phyloP scores from a whole-genome alignment of 1,140 invertebrate genomes.

The Sweltsa coloradensis region DNA sequence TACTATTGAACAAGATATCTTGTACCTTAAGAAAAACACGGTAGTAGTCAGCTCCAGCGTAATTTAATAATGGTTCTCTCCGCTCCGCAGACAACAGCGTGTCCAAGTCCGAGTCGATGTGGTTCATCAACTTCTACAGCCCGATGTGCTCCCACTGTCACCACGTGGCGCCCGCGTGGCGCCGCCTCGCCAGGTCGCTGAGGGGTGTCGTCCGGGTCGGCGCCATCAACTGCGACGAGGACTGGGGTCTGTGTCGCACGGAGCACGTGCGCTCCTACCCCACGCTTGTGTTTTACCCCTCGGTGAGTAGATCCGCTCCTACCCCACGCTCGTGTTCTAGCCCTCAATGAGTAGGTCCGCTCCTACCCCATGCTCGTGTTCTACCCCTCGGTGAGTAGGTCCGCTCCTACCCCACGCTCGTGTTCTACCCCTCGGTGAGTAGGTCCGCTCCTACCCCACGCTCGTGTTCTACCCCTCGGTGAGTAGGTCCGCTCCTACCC shows the following conservation, averaged over 20 bases:
- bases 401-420: too few species aligned
- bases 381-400: too few species aligned
- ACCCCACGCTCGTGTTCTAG: too few species aligned
- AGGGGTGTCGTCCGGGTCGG: constrained; percentile 58
- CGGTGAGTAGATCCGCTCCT: too few species aligned
- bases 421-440: too few species aligned
- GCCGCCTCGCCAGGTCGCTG: constrained; percentile 57
- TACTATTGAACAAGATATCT: background rate
- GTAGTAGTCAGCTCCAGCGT: too few species aligned
- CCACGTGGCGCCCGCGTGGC: constrained; percentile 62
- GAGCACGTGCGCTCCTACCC: constrained; percentile 56
- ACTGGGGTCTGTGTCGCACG: constrained; percentile 53
- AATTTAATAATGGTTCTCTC: too few species aligned
- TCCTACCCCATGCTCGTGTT: too few species aligned
- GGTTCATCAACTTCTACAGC: constrained; percentile 81
- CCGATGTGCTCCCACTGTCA: constrained; percentile 77
- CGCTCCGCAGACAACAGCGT: constrained; percentile 47
- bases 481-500: too few species aligned
- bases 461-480: too few species aligned
- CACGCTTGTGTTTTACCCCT: constrained; percentile 44
- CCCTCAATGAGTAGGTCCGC: too few species aligned
- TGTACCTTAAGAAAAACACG: background rate
- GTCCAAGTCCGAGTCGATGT: constrained; percentile 48
- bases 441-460: too few species aligned
- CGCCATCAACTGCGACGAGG: constrained; percentile 73